Conservation (phyloP, 2,113 vertebrate genomes). For the Todiramphus chloris region DNA sequence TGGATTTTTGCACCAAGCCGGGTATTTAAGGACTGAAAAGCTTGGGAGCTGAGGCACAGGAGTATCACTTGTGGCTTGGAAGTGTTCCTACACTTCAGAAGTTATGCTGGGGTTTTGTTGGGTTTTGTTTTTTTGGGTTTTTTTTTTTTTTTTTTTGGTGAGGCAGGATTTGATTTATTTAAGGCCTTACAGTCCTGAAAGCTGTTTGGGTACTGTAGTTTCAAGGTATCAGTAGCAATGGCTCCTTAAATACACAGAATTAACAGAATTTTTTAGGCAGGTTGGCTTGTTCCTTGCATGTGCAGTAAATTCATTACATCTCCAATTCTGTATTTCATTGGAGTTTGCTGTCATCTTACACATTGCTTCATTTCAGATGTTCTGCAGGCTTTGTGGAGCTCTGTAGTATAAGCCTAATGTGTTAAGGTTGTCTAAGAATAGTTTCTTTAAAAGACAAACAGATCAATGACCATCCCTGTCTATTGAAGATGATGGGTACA, state of each 20-base stretch:
- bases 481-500: not conserved
- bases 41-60: not conserved
- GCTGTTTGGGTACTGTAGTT: not conserved
- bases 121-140: not conserved
- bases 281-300: not conserved
- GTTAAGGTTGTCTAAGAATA: not conserved
- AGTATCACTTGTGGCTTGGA: not conserved
- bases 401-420: not conserved
- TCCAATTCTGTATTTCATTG: not conserved
- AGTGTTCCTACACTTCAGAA: not conserved
- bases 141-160: too few species aligned
- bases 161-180: not conserved
- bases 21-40: not conserved
- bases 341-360: not conserved
- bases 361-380: not conserved
- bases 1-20: not conserved
- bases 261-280: not conserved
- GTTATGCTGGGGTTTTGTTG: too few species aligned
- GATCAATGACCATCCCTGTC: not conserved
- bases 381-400: not conserved
- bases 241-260: not conserved
- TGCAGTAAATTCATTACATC: not conserved
- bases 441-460: not conserved
- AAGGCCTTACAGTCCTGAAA: accelerated
- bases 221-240: not conserved